Evolutionary conservation across 1,140 invertebrate genomes (phyloP).

Genomic region (Agraylea sexmaculata): DNA sequence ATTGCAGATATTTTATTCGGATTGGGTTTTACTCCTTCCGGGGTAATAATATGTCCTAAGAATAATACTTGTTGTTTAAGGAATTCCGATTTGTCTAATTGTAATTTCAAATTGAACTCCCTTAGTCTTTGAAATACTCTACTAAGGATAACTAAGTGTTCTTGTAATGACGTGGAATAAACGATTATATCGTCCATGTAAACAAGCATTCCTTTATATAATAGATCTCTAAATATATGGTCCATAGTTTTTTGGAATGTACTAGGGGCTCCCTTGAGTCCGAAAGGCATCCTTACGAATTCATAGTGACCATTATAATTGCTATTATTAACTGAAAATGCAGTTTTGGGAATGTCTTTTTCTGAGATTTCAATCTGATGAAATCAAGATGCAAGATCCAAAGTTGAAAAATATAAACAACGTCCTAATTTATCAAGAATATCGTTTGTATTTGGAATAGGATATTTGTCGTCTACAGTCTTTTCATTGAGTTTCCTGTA

Average conservation of each 20-base stretch:
- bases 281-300: slow-evolving; percentile 25
- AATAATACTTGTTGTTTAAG: too few relatives aligned
- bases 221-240: too few relatives aligned
- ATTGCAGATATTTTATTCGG: slow-evolving; percentile 18
- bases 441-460: slow-evolving; percentile 39
- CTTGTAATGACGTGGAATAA: too few relatives aligned
- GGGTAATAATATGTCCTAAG: too few relatives aligned
- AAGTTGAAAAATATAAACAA: slow-evolving; percentile 30
- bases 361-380: slow-evolving; percentile 36
- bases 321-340: too few relatives aligned
- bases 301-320: slow-evolving; percentile 27
- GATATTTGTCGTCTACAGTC: slow-evolving; percentile 30
- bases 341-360: slow-evolving; percentile 28
- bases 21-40: too few relatives aligned
- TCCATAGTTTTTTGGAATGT: slow-evolving; percentile 26
- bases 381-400: slow-evolving; percentile 41
- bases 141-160: too few relatives aligned
- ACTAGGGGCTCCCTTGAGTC: slow-evolving; percentile 19
- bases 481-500: slow-evolving; percentile 27
- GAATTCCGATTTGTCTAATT: too few relatives aligned
- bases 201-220: slow-evolving; percentile 22
- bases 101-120: too few relatives aligned
- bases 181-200: slow-evolving; percentile 26
- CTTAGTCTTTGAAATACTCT: too few relatives aligned
- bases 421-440: slow-evolving; percentile 31